Base-by-base conservation (phyloP, 2,797 vertebrate species). In the Gallinago solitaria region DNA sequence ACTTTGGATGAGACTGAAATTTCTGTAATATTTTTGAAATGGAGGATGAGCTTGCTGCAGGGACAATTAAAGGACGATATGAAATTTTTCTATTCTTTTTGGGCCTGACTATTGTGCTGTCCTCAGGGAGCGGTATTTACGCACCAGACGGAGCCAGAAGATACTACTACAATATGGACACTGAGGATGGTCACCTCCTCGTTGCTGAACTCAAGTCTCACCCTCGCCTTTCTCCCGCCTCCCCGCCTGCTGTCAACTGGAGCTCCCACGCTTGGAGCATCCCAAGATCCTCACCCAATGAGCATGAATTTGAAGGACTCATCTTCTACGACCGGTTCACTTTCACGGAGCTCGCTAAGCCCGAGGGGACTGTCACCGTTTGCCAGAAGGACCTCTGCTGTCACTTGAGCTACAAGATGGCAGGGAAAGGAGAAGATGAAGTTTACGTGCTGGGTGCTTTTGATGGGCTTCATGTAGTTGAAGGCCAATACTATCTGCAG, bases 401-500 rank as follows among this genome's bases (percentile, higher is more conserved):
- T 91, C 97, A 98, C 53, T 90, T 98, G 93, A 95, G 64, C 45
- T 98, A 98, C 51, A 83, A 68, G 71, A 97, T 97, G 94, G 60
- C 57, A 43, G 80, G 89, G 88, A 97, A 97, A 60, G 10, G 1
- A 88, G 61, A 76, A 60, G 93, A 97, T 67, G 98, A 98, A 83
- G 30, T 88, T 19, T 98, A 97, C 21, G 98, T 81, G 5, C 81
- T 98, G 5, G 97, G 98, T 73, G 95, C 80, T 82, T 98, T 98
- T 35, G 96, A 98, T 41, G 96, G 93, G 30, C 96, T 98, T 79
- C 98, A 98, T 51, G 83, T 70, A 7, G 61, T 92, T 20, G 97
- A 98, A 97, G 98, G 97, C 64, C 79, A 97, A 21, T 98, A 98
- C 79, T 98, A 98, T 53, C 69, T 98, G 50, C 97, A 98, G 97